Conservation (phyloP, 2,113 vertebrate species). For the Podarcis muralis region DNA sequence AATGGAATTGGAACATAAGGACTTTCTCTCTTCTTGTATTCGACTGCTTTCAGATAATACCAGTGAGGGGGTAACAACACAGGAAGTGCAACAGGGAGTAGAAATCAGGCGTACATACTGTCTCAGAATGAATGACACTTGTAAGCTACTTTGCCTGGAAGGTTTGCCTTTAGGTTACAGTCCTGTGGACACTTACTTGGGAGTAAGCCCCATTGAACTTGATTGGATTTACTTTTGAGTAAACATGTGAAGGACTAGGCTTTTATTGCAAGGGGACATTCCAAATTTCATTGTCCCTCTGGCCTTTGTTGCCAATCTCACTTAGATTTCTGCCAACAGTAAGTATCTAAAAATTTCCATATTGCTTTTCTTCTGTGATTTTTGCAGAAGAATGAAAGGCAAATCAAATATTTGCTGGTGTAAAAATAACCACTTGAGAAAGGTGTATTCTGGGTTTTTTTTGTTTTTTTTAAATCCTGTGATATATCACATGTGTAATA, state of each 20-base stretch:
- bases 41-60: neutral
- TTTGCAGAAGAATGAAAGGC: neutral
- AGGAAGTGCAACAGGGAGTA: neutral
- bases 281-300: neutral
- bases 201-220: neutral
- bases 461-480: neutral
- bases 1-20: neutral
- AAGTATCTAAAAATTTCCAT: neutral
- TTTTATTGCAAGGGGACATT: neutral
- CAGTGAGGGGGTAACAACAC: neutral
- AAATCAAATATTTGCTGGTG: constrained; percentile 26
- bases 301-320: neutral
- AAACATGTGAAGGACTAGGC: neutral
- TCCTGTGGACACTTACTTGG: neutral
- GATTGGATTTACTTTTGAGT: neutral
- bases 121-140: neutral
- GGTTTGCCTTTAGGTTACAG: neutral
- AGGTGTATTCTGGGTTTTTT: neutral
- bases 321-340: neutral
- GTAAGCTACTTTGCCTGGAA: neutral
- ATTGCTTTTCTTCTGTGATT: neutral
- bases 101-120: neutral
- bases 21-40: neutral
- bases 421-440: constrained; percentile 39
- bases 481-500: neutral